These are phyloP conservation scores for Tylochromis polylepis DNA, from an alignment of 2,113 vertebrate genomes.

Conservation along the genomic window DNA sequence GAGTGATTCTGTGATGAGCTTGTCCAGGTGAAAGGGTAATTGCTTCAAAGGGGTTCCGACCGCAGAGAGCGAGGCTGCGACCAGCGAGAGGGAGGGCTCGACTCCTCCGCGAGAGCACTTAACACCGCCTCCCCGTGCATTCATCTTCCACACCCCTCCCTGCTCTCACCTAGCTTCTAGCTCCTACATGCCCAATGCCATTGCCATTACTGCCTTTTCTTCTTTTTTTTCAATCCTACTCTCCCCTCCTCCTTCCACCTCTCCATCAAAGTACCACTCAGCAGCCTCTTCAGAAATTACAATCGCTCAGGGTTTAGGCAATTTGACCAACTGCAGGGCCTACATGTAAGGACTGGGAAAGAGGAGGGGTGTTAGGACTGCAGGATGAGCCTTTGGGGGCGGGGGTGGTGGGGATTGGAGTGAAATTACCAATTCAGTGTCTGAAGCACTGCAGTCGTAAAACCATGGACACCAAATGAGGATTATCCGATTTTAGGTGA, in stretches of 20 bases:
- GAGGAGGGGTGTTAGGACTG: slow-evolving; percentile 29
- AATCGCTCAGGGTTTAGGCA: slow-evolving; percentile 74
- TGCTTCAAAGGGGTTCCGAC: slow-evolving; percentile 87
- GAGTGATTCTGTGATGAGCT: slow-evolving; percentile 68
- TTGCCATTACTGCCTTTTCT: slow-evolving; percentile 45
- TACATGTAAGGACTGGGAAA: slow-evolving; percentile 54
- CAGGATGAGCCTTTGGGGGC: slow-evolving; percentile 36
- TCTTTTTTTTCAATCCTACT: not conserved
- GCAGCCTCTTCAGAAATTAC: slow-evolving; percentile 76
- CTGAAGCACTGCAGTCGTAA: slow-evolving; percentile 37
- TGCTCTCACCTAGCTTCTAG: slow-evolving; percentile 43
- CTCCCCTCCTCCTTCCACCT: slow-evolving; percentile 12
- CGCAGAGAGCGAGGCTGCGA: slow-evolving; percentile 60
- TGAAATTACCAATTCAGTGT: slow-evolving; percentile 72
- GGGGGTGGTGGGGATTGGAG: slow-evolving; percentile 39
- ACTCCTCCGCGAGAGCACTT: slow-evolving; percentile 69
- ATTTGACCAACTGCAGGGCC: slow-evolving; percentile 70
- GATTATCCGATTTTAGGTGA: slow-evolving; percentile 51
- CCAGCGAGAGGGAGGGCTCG: slow-evolving; percentile 52
- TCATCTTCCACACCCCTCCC: slow-evolving; percentile 28
- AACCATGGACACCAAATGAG: slow-evolving; percentile 51
- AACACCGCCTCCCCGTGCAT: slow-evolving; percentile 50
- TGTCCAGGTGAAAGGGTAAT: slow-evolving; percentile 88
- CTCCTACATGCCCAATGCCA: slow-evolving; percentile 55
- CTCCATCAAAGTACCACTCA: slow-evolving; percentile 70